A percentile compares a stretch with the other conserved stretches of the same genome.
phyloP scores from a whole-genome alignment of 2,797 vertebrate genomes.

The Coregonus ussuriensis region DNA sequence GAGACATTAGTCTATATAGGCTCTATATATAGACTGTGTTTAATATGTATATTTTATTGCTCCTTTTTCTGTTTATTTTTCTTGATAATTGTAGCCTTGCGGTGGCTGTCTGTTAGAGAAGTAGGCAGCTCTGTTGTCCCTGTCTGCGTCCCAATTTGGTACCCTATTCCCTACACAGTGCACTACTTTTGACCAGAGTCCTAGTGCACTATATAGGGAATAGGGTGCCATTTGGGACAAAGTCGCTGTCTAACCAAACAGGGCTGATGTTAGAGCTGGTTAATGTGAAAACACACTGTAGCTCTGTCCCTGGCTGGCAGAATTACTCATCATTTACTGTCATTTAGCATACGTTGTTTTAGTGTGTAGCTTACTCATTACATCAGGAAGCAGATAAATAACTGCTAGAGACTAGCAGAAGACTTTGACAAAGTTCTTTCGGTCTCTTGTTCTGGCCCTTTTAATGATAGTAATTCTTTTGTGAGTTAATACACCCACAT shows the following conservation, averaged over 20 bases:
- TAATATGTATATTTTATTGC: neutral
- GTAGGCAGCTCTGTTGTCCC: slow-evolving; percentile 5
- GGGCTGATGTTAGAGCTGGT: too few species aligned
- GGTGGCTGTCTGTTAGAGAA: slow-evolving; percentile 24
- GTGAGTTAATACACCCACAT: slow-evolving; percentile 57
- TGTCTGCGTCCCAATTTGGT: neutral
- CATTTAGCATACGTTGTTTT: slow-evolving; percentile 63
- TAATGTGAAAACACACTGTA: too few species aligned
- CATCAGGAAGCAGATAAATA: slow-evolving; percentile 38
- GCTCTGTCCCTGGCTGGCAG: too few species aligned
- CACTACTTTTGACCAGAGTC: too few species aligned
- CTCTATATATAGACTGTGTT: too few species aligned
- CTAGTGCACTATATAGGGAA: too few species aligned
- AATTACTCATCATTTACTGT: too few species aligned
- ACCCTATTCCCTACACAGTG: too few species aligned
- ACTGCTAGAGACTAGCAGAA: neutral
- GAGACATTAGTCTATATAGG: too few species aligned
- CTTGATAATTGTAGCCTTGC: slow-evolving; percentile 64
- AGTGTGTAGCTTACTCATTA: slow-evolving; percentile 50
- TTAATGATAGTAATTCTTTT: slow-evolving; percentile 34
- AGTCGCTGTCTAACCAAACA: too few species aligned
- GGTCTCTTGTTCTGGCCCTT: slow-evolving; percentile 50
- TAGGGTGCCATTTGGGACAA: too few species aligned
- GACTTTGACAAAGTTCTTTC: slow-evolving; percentile 40
- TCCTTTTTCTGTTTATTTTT: slow-evolving; percentile 39